A percentile compares a stretch with the other conserved stretches of the same genome.
These are phyloP conservation scores for Carposina sasakii DNA, from an alignment of 1,140 invertebrate genomes.

Conservation along the genomic window DNA sequence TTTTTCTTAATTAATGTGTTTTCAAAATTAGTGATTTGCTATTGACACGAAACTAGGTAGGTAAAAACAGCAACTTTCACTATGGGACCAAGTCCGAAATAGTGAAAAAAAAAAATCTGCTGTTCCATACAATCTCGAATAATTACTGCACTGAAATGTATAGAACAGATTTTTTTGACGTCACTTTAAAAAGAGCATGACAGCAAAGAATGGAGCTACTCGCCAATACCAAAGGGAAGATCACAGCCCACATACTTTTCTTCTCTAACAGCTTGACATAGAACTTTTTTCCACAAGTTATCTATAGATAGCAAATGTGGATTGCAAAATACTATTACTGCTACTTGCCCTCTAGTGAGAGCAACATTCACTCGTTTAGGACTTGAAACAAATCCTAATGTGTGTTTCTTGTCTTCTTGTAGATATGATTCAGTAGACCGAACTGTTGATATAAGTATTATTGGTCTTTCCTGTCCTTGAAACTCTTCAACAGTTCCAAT, in stretches of 20 bases:
- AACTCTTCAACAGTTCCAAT: slow-evolving; percentile 97
- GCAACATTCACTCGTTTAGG: slow-evolving; percentile 90
- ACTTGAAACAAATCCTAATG: slow-evolving; percentile 84
- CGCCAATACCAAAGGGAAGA: slow-evolving; percentile 56
- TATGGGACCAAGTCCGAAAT: too few relatives aligned
- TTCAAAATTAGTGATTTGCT: too few relatives aligned
- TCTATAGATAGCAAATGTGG: slow-evolving; percentile 82
- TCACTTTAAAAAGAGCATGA: too few relatives aligned
- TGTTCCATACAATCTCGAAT: too few relatives aligned
- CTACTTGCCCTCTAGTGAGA: slow-evolving; percentile 84
- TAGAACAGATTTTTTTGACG: too few relatives aligned
- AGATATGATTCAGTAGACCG: slow-evolving; percentile 73
- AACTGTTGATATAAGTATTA: slow-evolving; percentile 92
- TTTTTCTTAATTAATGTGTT: too few relatives aligned
- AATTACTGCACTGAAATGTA: too few relatives aligned
- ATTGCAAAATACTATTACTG: slow-evolving; percentile 89
- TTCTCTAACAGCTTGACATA: slow-evolving; percentile 77
- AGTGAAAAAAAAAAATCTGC: too few relatives aligned
- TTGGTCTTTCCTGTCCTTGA: slow-evolving; percentile 91
- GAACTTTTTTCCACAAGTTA: slow-evolving; percentile 79
- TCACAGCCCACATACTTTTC: slow-evolving; percentile 80
- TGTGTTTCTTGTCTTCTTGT: slow-evolving; percentile 73
- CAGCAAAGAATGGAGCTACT: too few relatives aligned
- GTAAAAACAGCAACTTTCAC: too few relatives aligned
- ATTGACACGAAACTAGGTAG: too few relatives aligned